Base-by-base conservation (phyloP, 2,113 vertebrate genomes). In the Setophaga kirtlandii region DNA sequence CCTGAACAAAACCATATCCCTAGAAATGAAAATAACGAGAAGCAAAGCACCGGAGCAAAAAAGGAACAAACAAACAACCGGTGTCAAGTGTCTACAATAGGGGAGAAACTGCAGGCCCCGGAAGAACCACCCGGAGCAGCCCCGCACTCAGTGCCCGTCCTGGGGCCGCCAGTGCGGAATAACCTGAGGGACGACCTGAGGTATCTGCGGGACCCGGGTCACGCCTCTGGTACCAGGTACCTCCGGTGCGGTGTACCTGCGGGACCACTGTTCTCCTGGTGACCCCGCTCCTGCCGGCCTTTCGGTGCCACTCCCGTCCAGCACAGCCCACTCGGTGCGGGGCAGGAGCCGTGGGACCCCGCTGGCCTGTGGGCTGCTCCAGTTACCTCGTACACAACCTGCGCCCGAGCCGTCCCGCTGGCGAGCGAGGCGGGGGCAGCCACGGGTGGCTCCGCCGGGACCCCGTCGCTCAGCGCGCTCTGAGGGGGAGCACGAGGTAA, bases 1-100 rank as follows among this genome's bases (percentile, higher is more conserved):
- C 31, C 52, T 10, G 1, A 74, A 42, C 31, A 33, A 28, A 60
- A 16, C 0, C 33, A 12, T 24, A 39, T 0, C 23, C 2, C 5
- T 2, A 15, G 19, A 22, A 53, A 37, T 4, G 21, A 49, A 56
- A 63, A 5, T 1, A 16, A 15, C 24, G 0, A 0, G 59, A 49
- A 33, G 2, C 20, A 30, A 47, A 46, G 35, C 55, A 23, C 24
- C 6, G 21, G 4, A 27, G 18, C 6, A 3, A 7, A 55, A 55
- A 77, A 33, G 10, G 7, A 55, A 62, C 8, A 30, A 27, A 42
- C 25, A 20, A 37, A 3, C 0, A 31, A 23, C 0, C 8, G 0
- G 33, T 15, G 47, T 10, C n/a, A 5, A 7, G 60, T 0, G 46
- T 1, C 27, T 21, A 3, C 42, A 12, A 4, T 10, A 5, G 5